Conservation (phyloP, 2,113 vertebrate genomes). For the Silurus meridionalis region DNA sequence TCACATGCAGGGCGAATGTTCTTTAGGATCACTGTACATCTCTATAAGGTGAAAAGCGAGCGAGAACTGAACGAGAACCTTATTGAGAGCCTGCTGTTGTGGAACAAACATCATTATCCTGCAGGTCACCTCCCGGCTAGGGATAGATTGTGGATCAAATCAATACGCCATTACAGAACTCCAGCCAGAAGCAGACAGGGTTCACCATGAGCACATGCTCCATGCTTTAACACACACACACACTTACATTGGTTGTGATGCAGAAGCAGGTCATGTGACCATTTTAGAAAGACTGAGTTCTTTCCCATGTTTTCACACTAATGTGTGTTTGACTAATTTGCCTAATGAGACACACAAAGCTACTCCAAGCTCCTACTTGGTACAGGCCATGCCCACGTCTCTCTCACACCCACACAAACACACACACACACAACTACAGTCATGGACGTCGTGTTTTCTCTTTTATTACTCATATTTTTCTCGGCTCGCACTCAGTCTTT, state of each 20-base stretch:
- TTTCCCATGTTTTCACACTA: not conserved
- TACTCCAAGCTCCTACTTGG: not conserved
- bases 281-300: not conserved
- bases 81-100: constrained; percentile 47
- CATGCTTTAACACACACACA: not conserved
- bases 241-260: not conserved
- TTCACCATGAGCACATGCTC: not conserved
- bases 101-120: constrained; percentile 53
- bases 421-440: not conserved
- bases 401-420: too few species aligned
- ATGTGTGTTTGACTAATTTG: not conserved
- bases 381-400: not conserved
- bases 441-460: not conserved
- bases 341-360: not conserved
- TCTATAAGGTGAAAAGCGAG: constrained; percentile 22
- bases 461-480: not conserved
- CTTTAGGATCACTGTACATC: not conserved
- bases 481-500: not conserved
- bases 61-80: constrained; percentile 28
- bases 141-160: constrained; percentile 53
- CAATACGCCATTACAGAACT: constrained; percentile 57
- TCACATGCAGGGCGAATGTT: too few species aligned
- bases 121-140: constrained; percentile 33
- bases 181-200: constrained; percentile 18
- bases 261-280: not conserved